phyloP scores from a whole-genome alignment of 2,113 vertebrate genomes.

The Heterotis niloticus region DNA sequence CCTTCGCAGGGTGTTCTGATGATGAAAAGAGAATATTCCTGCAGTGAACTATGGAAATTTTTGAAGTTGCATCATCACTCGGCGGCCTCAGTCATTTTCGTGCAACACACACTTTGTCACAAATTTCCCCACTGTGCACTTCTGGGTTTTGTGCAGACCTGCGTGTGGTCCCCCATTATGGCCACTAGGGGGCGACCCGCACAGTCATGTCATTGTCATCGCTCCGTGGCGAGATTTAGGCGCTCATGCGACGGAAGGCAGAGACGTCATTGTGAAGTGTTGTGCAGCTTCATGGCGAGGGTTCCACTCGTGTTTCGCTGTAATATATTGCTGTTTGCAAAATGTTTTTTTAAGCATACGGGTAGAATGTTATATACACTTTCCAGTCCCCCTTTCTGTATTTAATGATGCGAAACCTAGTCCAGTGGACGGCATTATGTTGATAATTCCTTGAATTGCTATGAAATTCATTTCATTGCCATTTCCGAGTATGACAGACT shows the following conservation, averaged over 20 bases:
- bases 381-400: conserved; percentile 10
- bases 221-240: too few relatives aligned
- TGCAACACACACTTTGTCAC: background rate
- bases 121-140: background rate
- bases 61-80: background rate
- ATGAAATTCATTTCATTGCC: background rate
- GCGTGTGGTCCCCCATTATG: background rate
- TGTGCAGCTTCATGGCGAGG: conserved; percentile 1
- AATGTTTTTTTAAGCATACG: background rate
- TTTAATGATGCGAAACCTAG: background rate
- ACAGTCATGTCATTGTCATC: background rate
- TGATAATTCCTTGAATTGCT: conserved; percentile 6
- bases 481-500: background rate
- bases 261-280: background rate
- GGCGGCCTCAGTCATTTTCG: background rate
- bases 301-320: background rate
- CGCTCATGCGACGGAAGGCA: background rate
- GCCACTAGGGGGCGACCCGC: conserved; percentile 18
- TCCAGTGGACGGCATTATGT: background rate
- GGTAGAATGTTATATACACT: conserved; percentile 2
- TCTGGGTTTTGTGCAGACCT: background rate
- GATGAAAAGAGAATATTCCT: background rate
- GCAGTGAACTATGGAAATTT: background rate
- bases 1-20: too few relatives aligned
- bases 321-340: conserved; percentile 10